Percentiles rank a stretch among this genome's conserved stretches.
Evolutionary conservation across 2,888 invertebrate species (phyloP).

Genomic region (Therioaphis trifolii): DNA sequence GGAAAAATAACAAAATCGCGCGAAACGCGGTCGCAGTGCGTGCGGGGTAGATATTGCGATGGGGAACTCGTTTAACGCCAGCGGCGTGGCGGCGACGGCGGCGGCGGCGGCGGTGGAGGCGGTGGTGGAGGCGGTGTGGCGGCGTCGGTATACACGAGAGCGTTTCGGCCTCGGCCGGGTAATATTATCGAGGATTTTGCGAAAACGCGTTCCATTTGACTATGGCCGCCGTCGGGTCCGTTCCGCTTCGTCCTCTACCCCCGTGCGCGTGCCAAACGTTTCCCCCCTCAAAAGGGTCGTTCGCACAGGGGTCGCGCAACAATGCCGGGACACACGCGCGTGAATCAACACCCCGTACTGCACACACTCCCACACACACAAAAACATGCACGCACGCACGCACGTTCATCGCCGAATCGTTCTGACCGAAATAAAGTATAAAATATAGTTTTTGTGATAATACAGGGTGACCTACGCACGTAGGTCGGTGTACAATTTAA

Average conservation of each 20-base stretch:
- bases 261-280: neutral
- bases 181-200: slow-evolving; percentile 43
- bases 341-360: too few relatives aligned
- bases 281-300: slow-evolving; percentile 39
- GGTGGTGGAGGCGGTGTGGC: too few relatives aligned
- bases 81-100: neutral
- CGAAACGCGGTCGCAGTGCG: neutral
- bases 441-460: neutral
- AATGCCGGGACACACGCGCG: neutral
- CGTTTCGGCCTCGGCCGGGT: neutral
- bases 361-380: too few relatives aligned
- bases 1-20: neutral
- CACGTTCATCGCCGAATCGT: neutral
- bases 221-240: neutral
- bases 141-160: too few relatives aligned
- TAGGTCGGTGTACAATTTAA: too few relatives aligned
- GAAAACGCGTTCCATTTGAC: slow-evolving; percentile 31
- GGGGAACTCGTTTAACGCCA: neutral
- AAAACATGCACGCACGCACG: too few relatives aligned
- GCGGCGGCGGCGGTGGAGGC: neutral
- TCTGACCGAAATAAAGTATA: neutral
- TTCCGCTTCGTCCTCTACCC: neutral
- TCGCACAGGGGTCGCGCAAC: slow-evolving; percentile 24
- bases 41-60: neutral
- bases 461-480: too few relatives aligned